A percentile compares a stretch with the other conserved stretches of the same genome.
phyloP scores from a whole-genome alignment of 2,888 invertebrate species.

The Hypolimnas misippus region DNA sequence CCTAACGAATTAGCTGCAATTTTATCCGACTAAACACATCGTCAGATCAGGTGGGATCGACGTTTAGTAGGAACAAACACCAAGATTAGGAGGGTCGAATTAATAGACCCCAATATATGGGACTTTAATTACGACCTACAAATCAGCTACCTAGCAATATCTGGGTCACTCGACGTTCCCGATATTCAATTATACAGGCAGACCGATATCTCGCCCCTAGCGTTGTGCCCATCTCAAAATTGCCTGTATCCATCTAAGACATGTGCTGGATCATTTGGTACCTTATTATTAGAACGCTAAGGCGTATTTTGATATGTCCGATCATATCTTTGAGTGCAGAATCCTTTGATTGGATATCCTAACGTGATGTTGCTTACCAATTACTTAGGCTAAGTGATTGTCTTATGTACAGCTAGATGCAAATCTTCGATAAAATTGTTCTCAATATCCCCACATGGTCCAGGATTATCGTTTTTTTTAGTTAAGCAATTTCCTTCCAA shows the following conservation, averaged over 20 bases:
- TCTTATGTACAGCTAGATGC: constrained; percentile 50
- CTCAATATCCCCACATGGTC: not conserved
- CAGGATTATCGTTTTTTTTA: not conserved
- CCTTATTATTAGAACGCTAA: constrained; percentile 40
- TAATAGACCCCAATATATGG: constrained; percentile 32
- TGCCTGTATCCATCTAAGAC: constrained; percentile 54
- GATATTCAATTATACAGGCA: constrained; percentile 77
- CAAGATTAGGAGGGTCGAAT: constrained; percentile 37
- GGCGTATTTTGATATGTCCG: constrained; percentile 44
- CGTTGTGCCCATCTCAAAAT: constrained; percentile 67
- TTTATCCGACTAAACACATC: constrained; percentile 13
- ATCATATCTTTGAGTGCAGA: constrained; percentile 55
- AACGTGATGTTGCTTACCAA: constrained; percentile 69
- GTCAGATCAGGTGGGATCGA: constrained; percentile 13
- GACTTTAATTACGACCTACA: constrained; percentile 47
- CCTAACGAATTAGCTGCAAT: not conserved
- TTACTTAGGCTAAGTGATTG: constrained; percentile 80
- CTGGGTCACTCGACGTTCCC: constrained; percentile 59
- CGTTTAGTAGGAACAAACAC: constrained; percentile 28
- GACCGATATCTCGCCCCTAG: constrained; percentile 67
- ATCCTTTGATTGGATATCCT: constrained; percentile 73
- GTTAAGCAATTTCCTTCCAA: too few species aligned
- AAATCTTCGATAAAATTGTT: constrained; percentile 21
- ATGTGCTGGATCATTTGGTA: constrained; percentile 41
- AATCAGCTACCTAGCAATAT: constrained; percentile 56